A percentile compares a stretch with the other conserved stretches of the same genome.
Evolutionary conservation across 1,140 invertebrate genomes (phyloP).

Genomic region (Zaprionus capensis): DNA sequence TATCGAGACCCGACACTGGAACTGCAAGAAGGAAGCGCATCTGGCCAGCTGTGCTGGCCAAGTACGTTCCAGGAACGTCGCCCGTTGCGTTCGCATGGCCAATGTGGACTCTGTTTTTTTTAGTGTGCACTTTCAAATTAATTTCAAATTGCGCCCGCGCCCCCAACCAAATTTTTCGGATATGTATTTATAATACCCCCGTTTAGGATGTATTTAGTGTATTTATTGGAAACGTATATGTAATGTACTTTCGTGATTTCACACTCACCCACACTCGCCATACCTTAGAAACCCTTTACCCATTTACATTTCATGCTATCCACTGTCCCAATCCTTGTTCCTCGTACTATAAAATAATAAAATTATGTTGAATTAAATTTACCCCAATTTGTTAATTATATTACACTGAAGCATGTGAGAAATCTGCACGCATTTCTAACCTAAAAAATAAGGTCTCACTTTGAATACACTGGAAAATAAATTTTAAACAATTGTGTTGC

Average conservation of each 20-base stretch:
- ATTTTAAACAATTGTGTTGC: too few relatives aligned
- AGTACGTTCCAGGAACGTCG: conserved; percentile 1
- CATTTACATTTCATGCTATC: neutral
- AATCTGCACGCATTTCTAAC: conserved; percentile 4
- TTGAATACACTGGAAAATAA: too few relatives aligned
- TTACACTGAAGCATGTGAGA: conserved; percentile 4
- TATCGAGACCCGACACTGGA: neutral
- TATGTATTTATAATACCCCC: conserved; percentile 5
- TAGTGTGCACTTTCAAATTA: conserved; percentile 22
- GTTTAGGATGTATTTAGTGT: conserved; percentile 35
- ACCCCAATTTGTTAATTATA: neutral
- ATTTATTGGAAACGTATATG: conserved; percentile 35
- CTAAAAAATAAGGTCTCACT: neutral
- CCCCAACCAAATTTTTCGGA: conserved; percentile 11
- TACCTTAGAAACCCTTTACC: neutral
- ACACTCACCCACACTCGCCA: neutral
- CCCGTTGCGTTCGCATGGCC: conserved; percentile 49
- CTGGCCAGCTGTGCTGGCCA: conserved; percentile 29
- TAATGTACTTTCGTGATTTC: conserved; percentile 16
- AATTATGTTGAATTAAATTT: neutral
- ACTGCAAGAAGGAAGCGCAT: neutral
- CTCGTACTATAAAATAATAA: conserved; percentile 1
- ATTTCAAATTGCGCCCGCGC: neutral
- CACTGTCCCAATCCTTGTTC: conserved; percentile 13
- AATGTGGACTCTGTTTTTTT: conserved; percentile 5